Evolutionary conservation across 2,888 invertebrate genomes (phyloP), one percentile per base, ranked within the genome.

Genomic region (Drosophila multiciliata): DNA sequence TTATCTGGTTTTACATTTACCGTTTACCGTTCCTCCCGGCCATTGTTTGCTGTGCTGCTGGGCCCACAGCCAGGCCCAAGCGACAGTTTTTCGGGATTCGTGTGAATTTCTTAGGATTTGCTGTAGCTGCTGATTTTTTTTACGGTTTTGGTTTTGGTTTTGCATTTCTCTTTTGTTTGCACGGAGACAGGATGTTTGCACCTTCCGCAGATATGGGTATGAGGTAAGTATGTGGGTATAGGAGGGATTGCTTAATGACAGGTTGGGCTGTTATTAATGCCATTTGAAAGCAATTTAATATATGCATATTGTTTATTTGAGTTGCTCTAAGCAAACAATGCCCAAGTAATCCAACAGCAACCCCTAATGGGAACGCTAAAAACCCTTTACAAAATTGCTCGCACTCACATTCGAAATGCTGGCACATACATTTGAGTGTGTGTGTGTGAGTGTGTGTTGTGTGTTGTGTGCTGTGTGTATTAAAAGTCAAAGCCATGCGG

Each of bases 231-330:
- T 45, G 23, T 15, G 20, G 61, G 62, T 50, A 73, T 54, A 53
- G 75, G 75, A 75, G 76, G 67, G 42, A 20, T 70, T 70, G 80
- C 83, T 68, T 84, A 90, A 84, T 82, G 90, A 86, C 84, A 84
- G 90, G 87, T 84, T 90, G 68, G 48, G 48, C 66, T 42, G 65
- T 70, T 87, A 83, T 83, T 77, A 89, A 86, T 90, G 90, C 82
- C 81, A 90, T 85, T 80, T 69, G 71, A 85, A 86, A 85, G 84
- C 84, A 85, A 90, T 85, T 84, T 90, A 90, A 89, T 85, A 89
- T 83, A 78, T 77, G 72, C 73, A 84, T 73, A 67, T 62, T 49
- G 45, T 64, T 60, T 68, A 66, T 62, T 69, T 78, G 76, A 54
- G 36, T 64, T 66, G 65, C 66, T 66, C 73, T 64, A 66, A 60